These are phyloP conservation scores for Netelia virgata DNA, from an alignment of 2,888 invertebrate genomes.

Conservation along the genomic window DNA sequence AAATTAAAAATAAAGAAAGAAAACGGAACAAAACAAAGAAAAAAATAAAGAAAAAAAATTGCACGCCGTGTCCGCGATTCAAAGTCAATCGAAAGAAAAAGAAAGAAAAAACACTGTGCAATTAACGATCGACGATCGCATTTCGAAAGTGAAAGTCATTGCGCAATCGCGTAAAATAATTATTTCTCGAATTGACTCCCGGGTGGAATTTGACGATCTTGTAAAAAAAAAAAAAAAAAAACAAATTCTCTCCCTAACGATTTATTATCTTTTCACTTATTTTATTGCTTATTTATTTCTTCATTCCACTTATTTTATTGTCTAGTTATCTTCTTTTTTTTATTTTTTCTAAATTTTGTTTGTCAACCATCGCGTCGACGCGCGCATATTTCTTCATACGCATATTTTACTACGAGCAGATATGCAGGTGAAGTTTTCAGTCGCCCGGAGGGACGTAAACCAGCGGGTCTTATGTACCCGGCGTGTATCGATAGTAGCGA, in stretches of 20 bases:
- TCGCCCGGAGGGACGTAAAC: constrained; percentile 44
- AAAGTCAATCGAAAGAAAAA: constrained; percentile 14
- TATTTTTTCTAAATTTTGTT: too few relatives aligned
- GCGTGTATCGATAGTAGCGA: constrained; percentile 33
- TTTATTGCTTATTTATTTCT: too few relatives aligned
- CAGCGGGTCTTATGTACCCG: not conserved
- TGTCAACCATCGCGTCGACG: not conserved
- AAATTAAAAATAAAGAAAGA: too few relatives aligned
- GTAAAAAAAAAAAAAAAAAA: not conserved
- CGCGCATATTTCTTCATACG: constrained; percentile 39
- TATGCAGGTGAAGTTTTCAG: constrained; percentile 44
- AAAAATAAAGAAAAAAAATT: constrained; percentile 26
- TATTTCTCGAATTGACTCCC: not conserved
- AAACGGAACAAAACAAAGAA: constrained; percentile 5
- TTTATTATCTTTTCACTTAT: too few relatives aligned
- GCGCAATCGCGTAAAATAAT: constrained; percentile 6
- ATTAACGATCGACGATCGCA: constrained; percentile 1
- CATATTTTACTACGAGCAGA: constrained; percentile 45
- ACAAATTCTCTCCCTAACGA: not conserved
- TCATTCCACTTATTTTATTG: too few relatives aligned
- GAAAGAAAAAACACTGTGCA: not conserved
- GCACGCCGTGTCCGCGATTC: not conserved
- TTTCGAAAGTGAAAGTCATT: constrained; percentile 31
- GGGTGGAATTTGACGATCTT: not conserved
- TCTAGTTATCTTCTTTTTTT: too few relatives aligned